Evolutionary conservation across 2,888 invertebrate species (phyloP), one percentile per base, ranked within the genome.

Genomic region (Protodeltote pygarga): DNA sequence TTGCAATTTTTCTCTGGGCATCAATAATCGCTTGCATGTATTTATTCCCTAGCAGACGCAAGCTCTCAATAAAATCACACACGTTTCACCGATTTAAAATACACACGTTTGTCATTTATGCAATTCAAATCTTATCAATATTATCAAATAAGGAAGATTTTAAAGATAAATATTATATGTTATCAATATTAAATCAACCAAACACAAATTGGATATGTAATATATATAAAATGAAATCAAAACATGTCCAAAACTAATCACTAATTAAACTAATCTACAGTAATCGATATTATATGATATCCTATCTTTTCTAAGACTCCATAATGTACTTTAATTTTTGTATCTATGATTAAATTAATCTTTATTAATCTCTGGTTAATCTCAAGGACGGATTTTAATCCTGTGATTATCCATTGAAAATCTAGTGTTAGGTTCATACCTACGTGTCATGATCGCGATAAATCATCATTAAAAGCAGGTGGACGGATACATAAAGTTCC

Each of bases 361-460:
- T n/a, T n/a, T 5, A 28, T 48, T 52, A 70, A 62, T 54, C 48
- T 49, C 16, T 8, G n/a, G 10, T 39, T 65, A 58, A 69, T 66
- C 67, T 50, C 32, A 24, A 41, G 44, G 45, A 8, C 40, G 33
- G 17, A 5, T 13, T 42, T 40, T 61, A 62, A 66, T 62, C 51
- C 51, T 20, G 49, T 62, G 66, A 69, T 69, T 47, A 65, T 65
- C 65, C 69, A 28, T 3, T 16, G 13, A 49, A 44, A 53, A 55
- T 32, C 37, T 37, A 24, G 28, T 14, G 1, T 3, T 4, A 37
- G 39, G 37, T 20, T 34, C 4, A 24, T 32, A 13, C 27, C 10
- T 6, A 24, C 34, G 13, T 9, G 14, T 38, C 6, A 23, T 10
- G n/a, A n/a, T n/a, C n/a, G n/a, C n/a, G n/a, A n/a, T n/a, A 61